Conservation (phyloP, 2,113 vertebrate species). For the Dolichotis patagonum region DNA sequence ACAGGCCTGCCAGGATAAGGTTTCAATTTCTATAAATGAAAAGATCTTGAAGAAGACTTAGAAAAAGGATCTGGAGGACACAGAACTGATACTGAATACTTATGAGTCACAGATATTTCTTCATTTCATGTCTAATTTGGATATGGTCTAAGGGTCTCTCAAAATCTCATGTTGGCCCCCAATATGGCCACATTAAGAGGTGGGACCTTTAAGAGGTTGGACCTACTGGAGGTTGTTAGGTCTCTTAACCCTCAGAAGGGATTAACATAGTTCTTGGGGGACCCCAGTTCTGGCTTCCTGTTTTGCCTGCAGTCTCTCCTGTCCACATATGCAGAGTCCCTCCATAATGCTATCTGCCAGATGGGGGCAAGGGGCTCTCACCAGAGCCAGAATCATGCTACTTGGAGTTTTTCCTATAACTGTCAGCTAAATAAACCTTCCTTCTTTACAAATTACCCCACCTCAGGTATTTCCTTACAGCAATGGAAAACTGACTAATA, state of each 20-base stretch:
- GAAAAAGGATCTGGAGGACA: neutral
- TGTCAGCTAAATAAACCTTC: neutral
- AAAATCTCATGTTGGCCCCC: neutral
- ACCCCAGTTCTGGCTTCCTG: neutral
- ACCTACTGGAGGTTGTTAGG: neutral
- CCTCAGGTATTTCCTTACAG: neutral
- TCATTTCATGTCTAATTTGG: neutral
- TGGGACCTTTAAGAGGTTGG: too few species aligned
- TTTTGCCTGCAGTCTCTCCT: neutral
- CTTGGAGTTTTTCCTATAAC: neutral
- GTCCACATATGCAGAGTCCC: neutral
- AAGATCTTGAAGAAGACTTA: neutral
- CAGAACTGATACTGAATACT: neutral
- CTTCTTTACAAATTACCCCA: neutral
- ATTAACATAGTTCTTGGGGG: neutral
- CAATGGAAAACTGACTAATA: neutral
- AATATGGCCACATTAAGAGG: too few species aligned
- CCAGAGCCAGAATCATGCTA: neutral
- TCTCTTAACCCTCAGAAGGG: neutral
- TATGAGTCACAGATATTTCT: neutral
- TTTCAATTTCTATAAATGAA: neutral
- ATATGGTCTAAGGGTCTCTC: neutral
- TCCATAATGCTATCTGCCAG: neutral
- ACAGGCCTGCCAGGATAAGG: too few species aligned
- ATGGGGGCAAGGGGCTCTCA: too few species aligned